These are phyloP conservation scores for Philereme vetulata DNA, from an alignment of 2,888 invertebrate species.

Conservation along the genomic window DNA sequence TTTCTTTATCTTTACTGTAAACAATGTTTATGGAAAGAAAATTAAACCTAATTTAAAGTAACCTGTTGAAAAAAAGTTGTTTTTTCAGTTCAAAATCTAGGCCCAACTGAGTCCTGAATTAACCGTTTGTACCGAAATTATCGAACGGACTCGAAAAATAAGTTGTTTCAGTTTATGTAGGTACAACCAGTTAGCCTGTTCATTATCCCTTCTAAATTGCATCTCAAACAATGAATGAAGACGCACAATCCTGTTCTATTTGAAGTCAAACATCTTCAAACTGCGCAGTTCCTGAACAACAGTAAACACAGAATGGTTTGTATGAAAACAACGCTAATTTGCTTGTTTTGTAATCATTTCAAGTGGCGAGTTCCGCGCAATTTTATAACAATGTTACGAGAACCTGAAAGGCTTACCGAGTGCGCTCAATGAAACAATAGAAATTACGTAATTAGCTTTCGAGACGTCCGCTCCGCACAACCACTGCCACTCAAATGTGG, in stretches of 20 bases:
- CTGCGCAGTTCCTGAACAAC: constrained; percentile 59
- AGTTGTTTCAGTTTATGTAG: neutral
- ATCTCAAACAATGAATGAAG: constrained; percentile 37
- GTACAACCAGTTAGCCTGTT: constrained; percentile 14
- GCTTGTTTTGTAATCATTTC: constrained; percentile 68
- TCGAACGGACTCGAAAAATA: no score
- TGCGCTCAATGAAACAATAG: constrained; percentile 69
- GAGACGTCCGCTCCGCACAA: constrained; percentile 72
- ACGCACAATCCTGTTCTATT: constrained; percentile 44
- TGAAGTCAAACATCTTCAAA: constrained; percentile 51
- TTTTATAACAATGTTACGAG: constrained; percentile 78
- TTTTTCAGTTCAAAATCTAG: no score
- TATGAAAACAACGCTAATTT: constrained; percentile 74
- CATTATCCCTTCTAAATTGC: constrained; percentile 33
- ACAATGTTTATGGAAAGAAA: no score
- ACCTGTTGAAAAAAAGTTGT: no score
- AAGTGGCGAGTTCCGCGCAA: constrained; percentile 58
- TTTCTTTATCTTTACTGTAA: no score
- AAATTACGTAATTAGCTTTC: constrained; percentile 76
- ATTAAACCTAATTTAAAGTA: no score
- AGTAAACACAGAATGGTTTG: constrained; percentile 56
- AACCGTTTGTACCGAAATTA: no score
- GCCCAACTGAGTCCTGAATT: no score
- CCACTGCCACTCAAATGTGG: constrained; percentile 72
- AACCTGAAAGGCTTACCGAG: constrained; percentile 62